Evolutionary conservation across 2,797 vertebrate genomes (phyloP).

Genomic region (Rhynchotus rufescens): DNA sequence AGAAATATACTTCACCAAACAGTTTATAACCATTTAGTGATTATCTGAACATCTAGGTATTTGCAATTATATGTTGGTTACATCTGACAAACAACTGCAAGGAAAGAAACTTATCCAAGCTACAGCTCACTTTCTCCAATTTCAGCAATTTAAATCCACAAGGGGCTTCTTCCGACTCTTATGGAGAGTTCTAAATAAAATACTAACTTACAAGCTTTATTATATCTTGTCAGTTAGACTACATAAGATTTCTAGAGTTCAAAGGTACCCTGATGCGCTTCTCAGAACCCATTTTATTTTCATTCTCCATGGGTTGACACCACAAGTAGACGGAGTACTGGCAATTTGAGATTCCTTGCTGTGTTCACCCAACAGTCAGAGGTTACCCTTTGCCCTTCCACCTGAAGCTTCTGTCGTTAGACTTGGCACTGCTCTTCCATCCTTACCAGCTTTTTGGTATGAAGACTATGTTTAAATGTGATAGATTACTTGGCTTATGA

Average conservation of each 20-base stretch:
- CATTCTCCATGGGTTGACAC: neutral
- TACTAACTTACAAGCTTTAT: neutral
- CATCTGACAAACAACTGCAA: neutral
- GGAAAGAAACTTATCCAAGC: neutral
- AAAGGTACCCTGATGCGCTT: neutral
- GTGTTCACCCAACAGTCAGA: neutral
- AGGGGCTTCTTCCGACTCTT: neutral
- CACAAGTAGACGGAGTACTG: neutral
- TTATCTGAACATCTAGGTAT: neutral
- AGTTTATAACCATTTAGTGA: neutral
- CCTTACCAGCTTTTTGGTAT: neutral
- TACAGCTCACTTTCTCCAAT: neutral
- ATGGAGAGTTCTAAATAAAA: neutral
- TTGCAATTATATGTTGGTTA: neutral
- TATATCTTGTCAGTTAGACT: neutral
- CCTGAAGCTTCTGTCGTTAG: neutral
- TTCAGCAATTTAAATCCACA: neutral
- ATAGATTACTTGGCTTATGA: neutral
- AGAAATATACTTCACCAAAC: neutral
- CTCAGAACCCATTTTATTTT: neutral
- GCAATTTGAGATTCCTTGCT: neutral
- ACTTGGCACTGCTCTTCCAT: neutral
- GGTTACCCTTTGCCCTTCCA: neutral
- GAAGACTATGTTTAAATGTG: neutral
- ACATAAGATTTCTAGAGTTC: neutral